A percentile compares a stretch with the other conserved stretches of the same genome.
Conservation (phyloP, 2,113 vertebrate species). For the Scortum barcoo region DNA sequence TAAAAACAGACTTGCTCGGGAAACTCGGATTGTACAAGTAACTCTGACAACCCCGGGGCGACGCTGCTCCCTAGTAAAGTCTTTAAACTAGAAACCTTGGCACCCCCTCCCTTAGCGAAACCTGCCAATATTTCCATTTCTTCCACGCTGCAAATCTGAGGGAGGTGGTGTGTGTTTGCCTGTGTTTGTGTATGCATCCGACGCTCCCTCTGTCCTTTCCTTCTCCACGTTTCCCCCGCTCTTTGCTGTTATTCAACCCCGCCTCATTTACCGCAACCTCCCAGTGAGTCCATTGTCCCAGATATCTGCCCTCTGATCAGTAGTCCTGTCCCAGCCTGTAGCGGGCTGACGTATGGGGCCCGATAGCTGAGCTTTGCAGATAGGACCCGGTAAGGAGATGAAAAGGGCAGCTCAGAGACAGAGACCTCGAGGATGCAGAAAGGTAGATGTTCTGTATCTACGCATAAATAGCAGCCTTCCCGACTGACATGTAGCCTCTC, state of each 20-base stretch:
- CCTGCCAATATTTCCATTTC: not conserved
- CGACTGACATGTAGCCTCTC: not conserved
- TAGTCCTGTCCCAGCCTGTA: constrained; percentile 61
- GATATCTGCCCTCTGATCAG: constrained; percentile 68
- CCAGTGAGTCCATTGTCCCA: constrained; percentile 62
- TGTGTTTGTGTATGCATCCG: not conserved
- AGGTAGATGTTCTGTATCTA: constrained; percentile 40
- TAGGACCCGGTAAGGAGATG: constrained; percentile 18
- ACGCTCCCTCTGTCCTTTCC: constrained; percentile 17
- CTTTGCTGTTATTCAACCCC: not conserved
- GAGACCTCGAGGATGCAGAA: constrained; percentile 15
- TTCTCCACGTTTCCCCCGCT: not conserved
- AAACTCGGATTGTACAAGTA: not conserved
- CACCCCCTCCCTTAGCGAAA: not conserved
- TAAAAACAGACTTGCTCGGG: not conserved
- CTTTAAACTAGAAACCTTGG: not conserved
- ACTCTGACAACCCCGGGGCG: not conserved
- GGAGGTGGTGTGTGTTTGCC: not conserved
- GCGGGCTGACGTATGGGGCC: constrained; percentile 46
- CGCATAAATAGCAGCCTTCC: constrained; percentile 33
- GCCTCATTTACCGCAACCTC: constrained; percentile 8
- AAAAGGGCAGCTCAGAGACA: constrained; percentile 48
- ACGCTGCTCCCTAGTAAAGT: not conserved
- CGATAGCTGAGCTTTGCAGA: constrained; percentile 50
- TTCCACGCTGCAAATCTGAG: not conserved